Conservation (phyloP, 2,797 vertebrate genomes). For the Nothura maculosa region DNA sequence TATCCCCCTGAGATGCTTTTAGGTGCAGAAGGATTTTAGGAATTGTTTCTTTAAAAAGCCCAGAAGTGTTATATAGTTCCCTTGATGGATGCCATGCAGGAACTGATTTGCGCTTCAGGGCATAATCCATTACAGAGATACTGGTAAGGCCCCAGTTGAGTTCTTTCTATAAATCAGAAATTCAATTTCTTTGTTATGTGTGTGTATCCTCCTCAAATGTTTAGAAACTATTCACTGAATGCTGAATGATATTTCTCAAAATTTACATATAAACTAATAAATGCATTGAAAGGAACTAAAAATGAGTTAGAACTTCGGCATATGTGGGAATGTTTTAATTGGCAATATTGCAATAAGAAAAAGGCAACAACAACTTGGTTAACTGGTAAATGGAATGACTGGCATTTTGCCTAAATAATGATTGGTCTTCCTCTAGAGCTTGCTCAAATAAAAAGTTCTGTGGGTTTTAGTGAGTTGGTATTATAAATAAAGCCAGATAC, state of each 20-base stretch:
- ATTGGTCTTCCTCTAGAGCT: background rate
- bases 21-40: background rate
- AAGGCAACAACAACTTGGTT: background rate
- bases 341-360: background rate
- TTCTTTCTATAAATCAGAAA: background rate
- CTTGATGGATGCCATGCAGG: background rate
- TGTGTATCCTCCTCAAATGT: background rate
- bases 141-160: fast-evolving
- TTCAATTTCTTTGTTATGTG: background rate
- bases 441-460: background rate
- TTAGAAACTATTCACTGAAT: background rate
- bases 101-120: background rate
- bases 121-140: background rate
- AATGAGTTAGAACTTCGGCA: background rate
- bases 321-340: background rate
- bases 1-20: background rate
- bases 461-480: fast-evolving
- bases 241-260: background rate
- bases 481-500: background rate
- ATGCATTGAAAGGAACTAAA: background rate
- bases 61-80: background rate
- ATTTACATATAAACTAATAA: background rate
- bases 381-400: background rate
- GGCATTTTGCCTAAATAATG: background rate
- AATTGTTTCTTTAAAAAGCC: background rate